These are phyloP conservation scores for Crotalus viridis DNA, from an alignment of 2,113 vertebrate genomes.

Conservation along the genomic window DNA sequence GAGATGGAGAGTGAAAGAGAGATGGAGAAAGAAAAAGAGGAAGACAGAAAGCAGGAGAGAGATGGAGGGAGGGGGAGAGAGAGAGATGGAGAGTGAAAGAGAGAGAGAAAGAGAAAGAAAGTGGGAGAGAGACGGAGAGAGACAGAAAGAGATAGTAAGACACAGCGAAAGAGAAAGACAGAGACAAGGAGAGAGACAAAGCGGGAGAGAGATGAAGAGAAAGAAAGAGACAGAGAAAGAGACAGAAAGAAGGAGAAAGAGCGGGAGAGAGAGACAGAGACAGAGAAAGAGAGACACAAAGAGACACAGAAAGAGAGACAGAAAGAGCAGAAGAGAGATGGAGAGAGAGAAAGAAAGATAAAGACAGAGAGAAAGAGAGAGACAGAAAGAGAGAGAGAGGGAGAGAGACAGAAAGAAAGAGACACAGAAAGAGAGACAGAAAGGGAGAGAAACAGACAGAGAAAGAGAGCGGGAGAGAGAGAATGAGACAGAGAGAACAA, in stretches of 20 bases:
- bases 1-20: rapidly evolving
- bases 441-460: too few species aligned
- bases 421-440: too few species aligned
- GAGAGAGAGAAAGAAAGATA: too few species aligned
- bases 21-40: too few species aligned
- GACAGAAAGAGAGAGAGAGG: too few species aligned
- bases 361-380: too few species aligned
- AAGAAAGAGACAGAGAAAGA: not conserved
- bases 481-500: not conserved
- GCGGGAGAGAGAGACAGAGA: too few species aligned
- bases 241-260: rapidly evolving
- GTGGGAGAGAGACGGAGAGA: too few species aligned
- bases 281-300: not conserved
- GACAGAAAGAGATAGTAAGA: rapidly evolving
- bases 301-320: rapidly evolving
- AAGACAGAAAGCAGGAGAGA: not conserved
- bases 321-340: rapidly evolving
- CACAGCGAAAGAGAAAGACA: too few species aligned
- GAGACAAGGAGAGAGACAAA: too few species aligned
- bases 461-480: too few species aligned
- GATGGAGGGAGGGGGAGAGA: rapidly evolving
- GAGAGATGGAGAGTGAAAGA: rapidly evolving
- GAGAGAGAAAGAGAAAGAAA: not conserved
- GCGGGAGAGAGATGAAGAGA: rapidly evolving
- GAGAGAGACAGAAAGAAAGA: rapidly evolving